Evolutionary conservation across 2,888 invertebrate species (phyloP), one percentile per base, ranked within the genome.

Genomic region (Lissocephala sabroskyi): DNA sequence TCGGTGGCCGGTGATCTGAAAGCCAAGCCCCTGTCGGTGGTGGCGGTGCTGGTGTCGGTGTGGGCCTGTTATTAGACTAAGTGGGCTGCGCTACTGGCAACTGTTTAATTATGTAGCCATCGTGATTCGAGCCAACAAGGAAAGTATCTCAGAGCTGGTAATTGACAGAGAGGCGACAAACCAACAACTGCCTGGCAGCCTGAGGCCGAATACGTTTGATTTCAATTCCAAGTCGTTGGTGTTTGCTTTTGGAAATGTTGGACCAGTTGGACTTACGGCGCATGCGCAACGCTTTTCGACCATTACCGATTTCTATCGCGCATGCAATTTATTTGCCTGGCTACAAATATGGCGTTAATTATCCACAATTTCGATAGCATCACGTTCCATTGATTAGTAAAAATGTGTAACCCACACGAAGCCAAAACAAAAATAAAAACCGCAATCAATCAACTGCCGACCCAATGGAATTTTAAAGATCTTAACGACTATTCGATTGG

Each of bases 271-370:
- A 74, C 74, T 61, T 64, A 61, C 49, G 36, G 18, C n/a, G 29
- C 26, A 33, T n/a, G 29, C 42, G 50, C 62, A 51, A 30, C 61
- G 51, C 41, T 56, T 49, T 47, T 16, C 39, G 46, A 43, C 52
- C 57, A 57, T 57, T 57, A 57, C 45, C 33, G 64, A 65, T 65
- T 60, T 59, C 46, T 58, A 62, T 62, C 59, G 56, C 58, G 46
- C 73, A 76, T 70, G 76, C 68, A 68, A 35, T 35, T 35, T 35
- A 35, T 35, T 35, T 35, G 4, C 3, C 23, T 42, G 43, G 32
- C 62, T 52, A 61, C 79, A 71, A 71, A 77, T 79, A 75, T 75
- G 75, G 71, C 63, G 67, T 63, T 77, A 73, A 73, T 73, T 73
- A 75, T 78, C 62, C 68, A 75, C 73, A 62, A 57, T 73, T 75